These are phyloP conservation scores for Melanotaenia trifasciata DNA, from an alignment of 2,797 vertebrate genomes.

Conservation along the genomic window DNA sequence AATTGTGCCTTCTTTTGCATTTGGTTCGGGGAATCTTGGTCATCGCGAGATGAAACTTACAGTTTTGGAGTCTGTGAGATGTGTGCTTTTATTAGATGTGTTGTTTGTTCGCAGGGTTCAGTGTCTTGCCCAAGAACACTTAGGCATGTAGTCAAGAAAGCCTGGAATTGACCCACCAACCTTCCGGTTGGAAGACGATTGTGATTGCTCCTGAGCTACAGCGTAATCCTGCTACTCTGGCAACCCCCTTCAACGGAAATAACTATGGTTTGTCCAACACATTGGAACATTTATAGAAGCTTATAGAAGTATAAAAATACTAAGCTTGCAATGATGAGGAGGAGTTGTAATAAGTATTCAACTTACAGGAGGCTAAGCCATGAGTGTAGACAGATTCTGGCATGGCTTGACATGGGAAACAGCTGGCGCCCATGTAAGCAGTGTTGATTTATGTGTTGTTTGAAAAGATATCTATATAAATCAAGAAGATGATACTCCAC, in stretches of 20 bases:
- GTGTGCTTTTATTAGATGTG: no score
- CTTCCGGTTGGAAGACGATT: no score
- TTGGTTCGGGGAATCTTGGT: no score
- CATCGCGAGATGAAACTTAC: no score
- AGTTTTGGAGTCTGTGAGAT: no score
- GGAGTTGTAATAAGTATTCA: neutral
- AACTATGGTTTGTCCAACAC: neutral
- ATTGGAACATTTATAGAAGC: neutral
- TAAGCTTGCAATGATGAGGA: neutral
- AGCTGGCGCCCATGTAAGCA: neutral
- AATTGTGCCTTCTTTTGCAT: no score
- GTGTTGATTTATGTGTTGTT: neutral
- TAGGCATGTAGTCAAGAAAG: no score
- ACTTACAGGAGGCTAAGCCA: neutral
- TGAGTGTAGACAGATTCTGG: neutral
- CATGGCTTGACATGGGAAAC: neutral
- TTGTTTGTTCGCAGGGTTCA: no score
- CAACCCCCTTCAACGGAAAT: conserved; percentile 11
- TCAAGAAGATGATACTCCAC: neutral
- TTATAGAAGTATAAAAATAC: neutral
- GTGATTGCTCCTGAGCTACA: no score
- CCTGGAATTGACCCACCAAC: no score
- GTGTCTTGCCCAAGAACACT: no score
- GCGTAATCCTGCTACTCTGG: neutral
- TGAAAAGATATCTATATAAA: neutral